These are phyloP conservation scores for Tribolium madens DNA, from an alignment of 1,140 invertebrate species.

Conservation along the genomic window DNA sequence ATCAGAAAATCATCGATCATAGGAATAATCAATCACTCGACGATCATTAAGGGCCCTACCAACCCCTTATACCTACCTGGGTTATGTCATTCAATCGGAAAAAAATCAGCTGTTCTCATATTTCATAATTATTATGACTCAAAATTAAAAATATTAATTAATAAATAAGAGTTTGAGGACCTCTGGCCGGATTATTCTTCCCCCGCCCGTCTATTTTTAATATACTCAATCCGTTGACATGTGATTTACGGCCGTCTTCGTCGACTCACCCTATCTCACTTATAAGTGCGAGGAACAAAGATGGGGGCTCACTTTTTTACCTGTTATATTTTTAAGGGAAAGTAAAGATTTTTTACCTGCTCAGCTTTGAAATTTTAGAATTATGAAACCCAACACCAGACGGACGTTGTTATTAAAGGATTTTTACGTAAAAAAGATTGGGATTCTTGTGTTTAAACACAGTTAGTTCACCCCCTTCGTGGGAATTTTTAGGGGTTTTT, in stretches of 20 bases:
- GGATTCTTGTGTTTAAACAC: slow-evolving; percentile 35
- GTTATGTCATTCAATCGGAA: background rate
- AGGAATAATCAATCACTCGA: slow-evolving; percentile 27
- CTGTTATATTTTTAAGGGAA: slow-evolving; percentile 22
- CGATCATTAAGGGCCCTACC: slow-evolving; percentile 25
- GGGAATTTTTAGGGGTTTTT: background rate
- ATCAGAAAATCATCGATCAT: slow-evolving; percentile 44
- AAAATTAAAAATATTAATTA: background rate
- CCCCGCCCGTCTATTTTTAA: slow-evolving; percentile 38
- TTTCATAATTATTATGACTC: background rate
- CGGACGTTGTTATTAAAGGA: slow-evolving; percentile 43
- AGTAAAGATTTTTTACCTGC: slow-evolving; percentile 34
- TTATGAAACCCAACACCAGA: slow-evolving; percentile 42
- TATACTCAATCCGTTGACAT: slow-evolving; percentile 40
- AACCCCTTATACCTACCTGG: slow-evolving; percentile 21
- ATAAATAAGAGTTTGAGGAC: background rate
- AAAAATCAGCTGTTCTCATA: background rate
- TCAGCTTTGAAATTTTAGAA: slow-evolving; percentile 43
- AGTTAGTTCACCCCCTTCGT: slow-evolving; percentile 39
- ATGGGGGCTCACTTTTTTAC: background rate
- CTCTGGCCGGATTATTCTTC: background rate
- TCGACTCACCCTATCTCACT: background rate
- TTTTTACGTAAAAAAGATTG: slow-evolving; percentile 27
- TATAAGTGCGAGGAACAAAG: background rate
- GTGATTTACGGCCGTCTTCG: slow-evolving; percentile 29